Base-by-base conservation (phyloP, 2,797 vertebrate species). In the Myotis findleyi region DNA sequence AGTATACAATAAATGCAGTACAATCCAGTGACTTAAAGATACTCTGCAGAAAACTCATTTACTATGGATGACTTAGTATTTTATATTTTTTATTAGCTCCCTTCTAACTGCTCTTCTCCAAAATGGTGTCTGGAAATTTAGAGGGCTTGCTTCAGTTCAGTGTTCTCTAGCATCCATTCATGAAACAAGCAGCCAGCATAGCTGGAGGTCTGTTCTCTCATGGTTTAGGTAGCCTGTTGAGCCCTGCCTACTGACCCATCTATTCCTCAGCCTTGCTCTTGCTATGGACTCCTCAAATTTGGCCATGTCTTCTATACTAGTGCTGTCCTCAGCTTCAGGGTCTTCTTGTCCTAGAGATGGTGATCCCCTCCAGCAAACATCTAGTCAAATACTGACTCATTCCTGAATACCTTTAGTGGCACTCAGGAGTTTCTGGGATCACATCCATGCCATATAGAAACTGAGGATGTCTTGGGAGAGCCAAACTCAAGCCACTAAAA, bases 41-140 rank as follows among this genome's bases (percentile, higher is more conserved):
- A 64, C 53, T 79, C 53, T 82, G 57, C 71, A 38, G 64, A 71
- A 80, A 82, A 69, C 47, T 89, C 73, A 51, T 5, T 27, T 33
- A 23, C n/a, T 82, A 4, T 0, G 55, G 82, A 53, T 91, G 49
- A 51, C 55, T 95, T 59, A 44, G 10, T 47, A 20, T 66, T 91
- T 93, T 84, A n/a, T 71, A 27, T 73, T 76, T 93, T 91, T 44
- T 25, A 55, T 93, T 88, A 87, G n/a, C 25, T 87, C 16, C 80
- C 51, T 62, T n/a, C 20, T 80, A 41, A 23, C 7, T 55, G 25
- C 12, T 93, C 27, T 85, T 94, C 27, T 44, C 51, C 80, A 87
- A 21, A 88, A 59, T 38, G 23, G 20, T 71, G 6, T 62, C 53
- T 85, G 44, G 47, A n/a, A 41, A 64, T 77, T 53, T 38, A 10